A percentile compares a stretch with the other conserved stretches of the same genome.
Evolutionary conservation across 2,113 vertebrate genomes (phyloP).

Genomic region (Tauraco erythrolophus): DNA sequence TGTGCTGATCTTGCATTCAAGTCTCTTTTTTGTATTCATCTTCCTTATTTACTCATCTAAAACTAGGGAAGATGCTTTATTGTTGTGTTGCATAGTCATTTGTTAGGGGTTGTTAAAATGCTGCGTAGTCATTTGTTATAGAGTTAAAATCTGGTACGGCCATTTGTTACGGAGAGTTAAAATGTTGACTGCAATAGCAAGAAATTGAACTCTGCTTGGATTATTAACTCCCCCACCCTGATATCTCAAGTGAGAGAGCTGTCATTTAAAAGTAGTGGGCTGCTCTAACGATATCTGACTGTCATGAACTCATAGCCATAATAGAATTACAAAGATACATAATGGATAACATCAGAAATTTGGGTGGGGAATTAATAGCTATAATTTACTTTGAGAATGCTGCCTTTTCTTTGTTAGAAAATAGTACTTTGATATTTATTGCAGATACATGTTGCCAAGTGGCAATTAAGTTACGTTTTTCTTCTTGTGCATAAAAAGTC

Average conservation of each 20-base stretch:
- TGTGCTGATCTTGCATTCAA: neutral
- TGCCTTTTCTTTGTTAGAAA: neutral
- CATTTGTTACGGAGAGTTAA: neutral
- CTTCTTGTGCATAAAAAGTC: neutral
- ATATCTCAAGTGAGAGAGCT: neutral
- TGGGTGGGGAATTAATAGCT: slow-evolving; percentile 6
- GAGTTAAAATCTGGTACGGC: neutral
- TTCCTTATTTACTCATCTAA: neutral
- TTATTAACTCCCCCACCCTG: neutral
- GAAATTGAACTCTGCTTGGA: neutral
- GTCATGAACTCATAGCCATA: neutral
- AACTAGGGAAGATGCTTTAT: neutral
- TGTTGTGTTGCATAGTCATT: neutral
- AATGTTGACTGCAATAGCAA: neutral
- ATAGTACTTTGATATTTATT: neutral
- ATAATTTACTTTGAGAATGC: neutral
- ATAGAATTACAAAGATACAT: neutral
- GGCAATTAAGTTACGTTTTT: neutral
- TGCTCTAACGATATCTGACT: neutral
- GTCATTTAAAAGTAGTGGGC: neutral
- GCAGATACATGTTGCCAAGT: neutral
- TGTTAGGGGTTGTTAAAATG: neutral
- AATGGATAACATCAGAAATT: neutral
- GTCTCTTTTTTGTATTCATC: neutral
- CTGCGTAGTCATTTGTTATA: neutral